Evolutionary conservation across 2,888 invertebrate species (phyloP).

Genomic region (Tolmerus cingulatus): DNA sequence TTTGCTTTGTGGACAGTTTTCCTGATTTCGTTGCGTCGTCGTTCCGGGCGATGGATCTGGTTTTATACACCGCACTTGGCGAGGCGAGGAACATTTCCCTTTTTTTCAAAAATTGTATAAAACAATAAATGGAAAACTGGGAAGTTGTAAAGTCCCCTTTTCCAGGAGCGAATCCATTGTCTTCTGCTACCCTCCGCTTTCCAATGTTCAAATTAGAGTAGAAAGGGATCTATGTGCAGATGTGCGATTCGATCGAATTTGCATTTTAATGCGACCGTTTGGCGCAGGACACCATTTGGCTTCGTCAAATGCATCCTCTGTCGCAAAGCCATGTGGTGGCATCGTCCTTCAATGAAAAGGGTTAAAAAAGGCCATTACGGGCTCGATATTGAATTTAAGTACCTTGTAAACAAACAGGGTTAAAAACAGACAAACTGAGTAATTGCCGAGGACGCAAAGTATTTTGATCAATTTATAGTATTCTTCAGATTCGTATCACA

Average conservation of each 20-base stretch:
- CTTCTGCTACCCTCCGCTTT: not conserved
- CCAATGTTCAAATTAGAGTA: not conserved
- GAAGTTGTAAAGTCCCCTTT: not conserved
- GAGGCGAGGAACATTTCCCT: not conserved
- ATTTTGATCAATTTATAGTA: not conserved
- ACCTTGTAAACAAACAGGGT: not conserved
- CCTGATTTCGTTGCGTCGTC: not conserved
- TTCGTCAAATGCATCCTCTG: not conserved
- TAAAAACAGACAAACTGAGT: not conserved
- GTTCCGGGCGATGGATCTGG: not conserved
- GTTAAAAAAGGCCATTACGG: not conserved
- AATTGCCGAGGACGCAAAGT: not conserved
- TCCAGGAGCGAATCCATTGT: not conserved
- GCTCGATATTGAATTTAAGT: not conserved
- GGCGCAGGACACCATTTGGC: not conserved
- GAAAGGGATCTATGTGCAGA: not conserved
- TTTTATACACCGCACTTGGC: not conserved
- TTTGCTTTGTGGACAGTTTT: slow-evolving; percentile 34
- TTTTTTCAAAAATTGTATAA: not conserved
- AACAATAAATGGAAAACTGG: not conserved
- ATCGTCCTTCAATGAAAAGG: not conserved
- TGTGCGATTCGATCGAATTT: not conserved
- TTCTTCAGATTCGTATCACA: too few species aligned
- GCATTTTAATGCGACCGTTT: not conserved
- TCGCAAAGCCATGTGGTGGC: not conserved